phyloP scores from a whole-genome alignment of 2,888 invertebrate species.

The Metacarcinus magister region DNA sequence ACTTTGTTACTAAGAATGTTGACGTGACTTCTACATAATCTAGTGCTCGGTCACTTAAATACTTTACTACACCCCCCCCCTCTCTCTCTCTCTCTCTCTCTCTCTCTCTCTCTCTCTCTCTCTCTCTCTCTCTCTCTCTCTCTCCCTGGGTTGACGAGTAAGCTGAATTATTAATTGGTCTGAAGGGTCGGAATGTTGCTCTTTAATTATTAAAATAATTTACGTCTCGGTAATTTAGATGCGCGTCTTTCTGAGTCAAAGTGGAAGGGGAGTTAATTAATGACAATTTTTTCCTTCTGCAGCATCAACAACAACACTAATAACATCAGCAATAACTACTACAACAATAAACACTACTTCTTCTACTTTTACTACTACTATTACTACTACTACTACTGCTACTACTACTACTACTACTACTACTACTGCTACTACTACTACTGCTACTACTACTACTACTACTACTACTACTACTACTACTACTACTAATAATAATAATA shows the following conservation, averaged over 20 bases:
- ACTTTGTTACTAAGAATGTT: background rate
- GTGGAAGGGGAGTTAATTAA: background rate
- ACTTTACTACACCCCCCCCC: background rate
- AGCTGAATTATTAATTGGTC: background rate
- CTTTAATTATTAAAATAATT: conserved; percentile 26
- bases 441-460: conserved; percentile 2
- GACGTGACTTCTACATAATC: background rate
- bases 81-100: conserved; percentile 56
- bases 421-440: conserved; percentile 15
- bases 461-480: background rate
- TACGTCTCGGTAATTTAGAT: conserved; percentile 1
- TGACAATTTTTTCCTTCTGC: background rate
- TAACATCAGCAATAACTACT: background rate
- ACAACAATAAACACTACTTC: background rate
- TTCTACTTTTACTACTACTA: background rate
- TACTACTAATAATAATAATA: background rate
- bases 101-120: conserved; percentile 55
- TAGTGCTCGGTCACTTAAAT: background rate
- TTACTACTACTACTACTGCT: background rate
- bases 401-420: background rate
- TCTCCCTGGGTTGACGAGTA: background rate
- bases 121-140: background rate
- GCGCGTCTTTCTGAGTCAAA: background rate
- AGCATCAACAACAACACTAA: background rate
- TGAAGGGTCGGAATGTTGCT: background rate